A percentile compares a stretch with the other conserved stretches of the same genome.
These are phyloP conservation scores for Pseudomyrmex flavicornis DNA, from an alignment of 1,140 invertebrate genomes.

Conservation along the genomic window DNA sequence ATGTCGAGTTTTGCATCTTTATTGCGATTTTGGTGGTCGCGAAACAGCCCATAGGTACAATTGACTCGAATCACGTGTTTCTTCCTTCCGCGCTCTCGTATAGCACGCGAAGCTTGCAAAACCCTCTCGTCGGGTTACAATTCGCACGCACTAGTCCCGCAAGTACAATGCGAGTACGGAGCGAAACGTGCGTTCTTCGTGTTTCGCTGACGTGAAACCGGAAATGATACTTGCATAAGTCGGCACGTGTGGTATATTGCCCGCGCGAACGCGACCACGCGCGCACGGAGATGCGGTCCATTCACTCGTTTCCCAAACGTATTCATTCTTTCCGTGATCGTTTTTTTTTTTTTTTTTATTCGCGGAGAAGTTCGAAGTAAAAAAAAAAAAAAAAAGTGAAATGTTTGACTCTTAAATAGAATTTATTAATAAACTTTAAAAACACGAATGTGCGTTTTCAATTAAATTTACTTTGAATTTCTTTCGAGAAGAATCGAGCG, in stretches of 20 bases:
- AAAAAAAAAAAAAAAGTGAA: neutral
- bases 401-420: neutral
- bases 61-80: slow-evolving; percentile 72
- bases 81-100: slow-evolving; percentile 52
- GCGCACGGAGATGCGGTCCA: slow-evolving; percentile 14
- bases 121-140: slow-evolving; percentile 55
- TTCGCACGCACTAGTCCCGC: slow-evolving; percentile 18
- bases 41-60: slow-evolving; percentile 21
- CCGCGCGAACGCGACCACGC: neutral
- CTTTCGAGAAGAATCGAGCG: neutral
- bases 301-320: slow-evolving; percentile 9
- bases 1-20: neutral
- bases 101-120: slow-evolving; percentile 59
- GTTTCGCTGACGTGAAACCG: slow-evolving; percentile 46
- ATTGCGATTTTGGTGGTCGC: neutral
- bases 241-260: neutral
- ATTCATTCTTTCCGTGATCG: neutral
- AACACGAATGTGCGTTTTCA: neutral
- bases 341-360: neutral
- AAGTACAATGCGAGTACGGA: slow-evolving; percentile 50
- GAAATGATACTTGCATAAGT: slow-evolving; percentile 56
- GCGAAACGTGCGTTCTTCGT: slow-evolving; percentile 30
- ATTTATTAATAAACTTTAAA: neutral
- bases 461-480: neutral
- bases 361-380: neutral